These are phyloP conservation scores for Pygmarrhopalites habei DNA, from an alignment of 1,140 invertebrate species.

Conservation along the genomic window DNA sequence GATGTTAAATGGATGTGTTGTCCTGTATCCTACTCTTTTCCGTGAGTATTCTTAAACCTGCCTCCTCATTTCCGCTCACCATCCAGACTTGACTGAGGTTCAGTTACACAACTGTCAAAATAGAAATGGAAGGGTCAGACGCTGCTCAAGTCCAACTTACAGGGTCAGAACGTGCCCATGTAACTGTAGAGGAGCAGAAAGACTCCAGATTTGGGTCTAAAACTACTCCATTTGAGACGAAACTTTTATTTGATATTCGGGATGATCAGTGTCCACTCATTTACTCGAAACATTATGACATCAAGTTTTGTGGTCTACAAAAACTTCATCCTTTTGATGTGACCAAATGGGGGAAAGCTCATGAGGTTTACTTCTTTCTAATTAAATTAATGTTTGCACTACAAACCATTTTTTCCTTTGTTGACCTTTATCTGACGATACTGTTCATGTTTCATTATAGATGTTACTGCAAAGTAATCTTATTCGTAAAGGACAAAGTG, in stretches of 20 bases:
- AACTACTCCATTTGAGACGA: conserved; percentile 9
- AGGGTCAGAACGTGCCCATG: too few relatives aligned
- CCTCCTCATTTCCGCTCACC: too few relatives aligned
- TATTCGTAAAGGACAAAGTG: conserved; percentile 50
- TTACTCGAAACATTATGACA: conserved; percentile 70
- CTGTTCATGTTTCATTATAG: conserved; percentile 41
- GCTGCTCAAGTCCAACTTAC: too few relatives aligned
- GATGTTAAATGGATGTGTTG: too few relatives aligned
- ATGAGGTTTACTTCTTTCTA: conserved; percentile 51
- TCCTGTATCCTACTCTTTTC: too few relatives aligned
- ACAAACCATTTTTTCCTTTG: too few relatives aligned
- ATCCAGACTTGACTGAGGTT: too few relatives aligned
- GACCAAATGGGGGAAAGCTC: conserved; percentile 72
- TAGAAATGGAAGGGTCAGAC: too few relatives aligned
- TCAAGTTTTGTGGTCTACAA: conserved; percentile 69
- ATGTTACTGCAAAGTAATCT: conserved; percentile 51
- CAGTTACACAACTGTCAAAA: too few relatives aligned
- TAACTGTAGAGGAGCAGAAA: too few relatives aligned
- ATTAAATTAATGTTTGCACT: too few relatives aligned
- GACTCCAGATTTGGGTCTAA: neutral
- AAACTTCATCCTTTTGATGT: conserved; percentile 83
- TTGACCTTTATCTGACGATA: conserved; percentile 15
- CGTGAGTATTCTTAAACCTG: too few relatives aligned
- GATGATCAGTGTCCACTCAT: conserved; percentile 59
- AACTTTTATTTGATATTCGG: conserved; percentile 30